Percentiles rank a stretch among this genome's conserved stretches.
Evolutionary conservation across 2,797 vertebrate genomes (phyloP).

Genomic region (Rhincodon typus): DNA sequence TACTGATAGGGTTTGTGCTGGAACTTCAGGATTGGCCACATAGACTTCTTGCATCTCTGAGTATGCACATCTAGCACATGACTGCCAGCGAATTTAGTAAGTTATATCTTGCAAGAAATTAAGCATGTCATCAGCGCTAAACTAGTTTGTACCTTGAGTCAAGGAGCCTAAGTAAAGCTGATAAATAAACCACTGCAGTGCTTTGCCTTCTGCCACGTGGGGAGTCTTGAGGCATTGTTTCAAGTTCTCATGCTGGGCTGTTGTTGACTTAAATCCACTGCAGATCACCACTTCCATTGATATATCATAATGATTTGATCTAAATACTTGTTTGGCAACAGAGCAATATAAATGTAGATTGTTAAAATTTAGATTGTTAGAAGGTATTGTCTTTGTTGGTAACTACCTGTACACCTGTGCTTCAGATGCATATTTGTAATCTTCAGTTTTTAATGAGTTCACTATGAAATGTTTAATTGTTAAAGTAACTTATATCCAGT

Average conservation of each 20-base stretch:
- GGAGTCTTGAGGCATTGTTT: not conserved
- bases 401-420: not conserved
- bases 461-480: not conserved
- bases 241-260: not conserved
- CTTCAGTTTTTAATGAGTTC: not conserved
- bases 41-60: not conserved
- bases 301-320: not conserved
- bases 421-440: not conserved
- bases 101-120: not conserved
- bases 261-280: not conserved
- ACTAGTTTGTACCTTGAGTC: not conserved
- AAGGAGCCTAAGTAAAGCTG: not conserved
- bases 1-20: not conserved
- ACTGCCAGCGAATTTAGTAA: not conserved
- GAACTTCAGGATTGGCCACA: not conserved
- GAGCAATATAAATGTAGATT: not conserved
- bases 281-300: not conserved
- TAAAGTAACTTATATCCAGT: not conserved
- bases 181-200: not conserved
- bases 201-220: not conserved
- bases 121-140: not conserved
- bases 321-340: not conserved
- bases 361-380: not conserved
- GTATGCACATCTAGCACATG: not conserved
- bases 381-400: not conserved